These are phyloP conservation scores for Mystacides longicornis DNA, from an alignment of 2,888 invertebrate species.

Conservation along the genomic window DNA sequence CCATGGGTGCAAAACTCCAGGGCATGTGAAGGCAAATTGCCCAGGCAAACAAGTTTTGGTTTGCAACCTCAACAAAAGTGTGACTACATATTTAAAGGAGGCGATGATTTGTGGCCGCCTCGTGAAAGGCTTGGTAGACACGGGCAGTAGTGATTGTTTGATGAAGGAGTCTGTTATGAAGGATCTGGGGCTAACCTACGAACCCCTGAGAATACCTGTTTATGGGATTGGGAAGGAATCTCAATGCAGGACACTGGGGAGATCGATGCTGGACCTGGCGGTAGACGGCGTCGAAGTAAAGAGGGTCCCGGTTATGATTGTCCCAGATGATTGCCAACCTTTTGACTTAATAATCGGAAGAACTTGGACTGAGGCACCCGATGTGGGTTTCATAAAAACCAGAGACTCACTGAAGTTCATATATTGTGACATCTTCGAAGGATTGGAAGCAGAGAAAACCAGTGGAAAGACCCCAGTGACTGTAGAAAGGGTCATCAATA, in stretches of 20 bases:
- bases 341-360: neutral
- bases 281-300: neutral
- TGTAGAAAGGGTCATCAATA: neutral
- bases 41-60: neutral
- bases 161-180: neutral
- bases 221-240: neutral
- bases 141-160: conserved; percentile 2
- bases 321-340: neutral
- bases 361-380: neutral
- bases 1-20: neutral
- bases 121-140: neutral
- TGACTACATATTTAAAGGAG: neutral
- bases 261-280: neutral
- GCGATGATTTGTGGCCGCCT: neutral
- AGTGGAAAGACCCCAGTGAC: neutral
- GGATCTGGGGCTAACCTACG: neutral
- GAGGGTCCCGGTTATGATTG: neutral
- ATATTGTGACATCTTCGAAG: neutral
- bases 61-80: neutral
- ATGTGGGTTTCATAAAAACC: neutral
- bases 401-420: neutral
- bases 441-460: neutral
- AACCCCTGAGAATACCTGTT: neutral
- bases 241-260: neutral
- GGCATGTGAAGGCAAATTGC: neutral